Evolutionary conservation across 1,140 invertebrate species (phyloP).

Genomic region (Oncopodura yosiiana): DNA sequence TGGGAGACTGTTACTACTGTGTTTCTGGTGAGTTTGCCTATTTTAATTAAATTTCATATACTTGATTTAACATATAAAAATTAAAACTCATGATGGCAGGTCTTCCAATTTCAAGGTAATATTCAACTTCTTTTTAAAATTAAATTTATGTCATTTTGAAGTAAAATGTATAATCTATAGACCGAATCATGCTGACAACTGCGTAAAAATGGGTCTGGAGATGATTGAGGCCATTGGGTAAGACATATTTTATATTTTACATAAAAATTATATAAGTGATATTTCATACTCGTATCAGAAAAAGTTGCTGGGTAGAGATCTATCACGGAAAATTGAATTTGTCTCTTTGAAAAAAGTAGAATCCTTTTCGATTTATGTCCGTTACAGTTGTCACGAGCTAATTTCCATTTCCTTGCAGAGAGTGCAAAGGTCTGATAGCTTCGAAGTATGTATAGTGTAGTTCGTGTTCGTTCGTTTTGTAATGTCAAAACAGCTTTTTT

Average conservation of each 20-base stretch:
- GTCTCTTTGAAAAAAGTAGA: not conserved
- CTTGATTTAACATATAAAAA: too few relatives aligned
- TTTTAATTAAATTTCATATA: too few relatives aligned
- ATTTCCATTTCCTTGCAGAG: too few relatives aligned
- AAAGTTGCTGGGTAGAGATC: too few relatives aligned
- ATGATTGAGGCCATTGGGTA: slow-evolving; percentile 94
- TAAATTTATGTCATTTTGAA: not conserved
- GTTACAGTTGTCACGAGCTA: too few relatives aligned
- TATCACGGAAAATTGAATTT: not conserved
- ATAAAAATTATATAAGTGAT: not conserved
- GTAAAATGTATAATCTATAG: too few relatives aligned
- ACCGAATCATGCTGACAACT: slow-evolving; percentile 88
- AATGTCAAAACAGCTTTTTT: too few relatives aligned
- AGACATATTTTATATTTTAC: slow-evolving; percentile 35
- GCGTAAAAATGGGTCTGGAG: slow-evolving; percentile 90
- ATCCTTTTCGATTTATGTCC: not conserved
- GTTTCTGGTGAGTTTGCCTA: too few relatives aligned
- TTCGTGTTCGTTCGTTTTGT: too few relatives aligned
- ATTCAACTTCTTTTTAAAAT: not conserved
- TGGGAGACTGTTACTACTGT: slow-evolving; percentile 94
- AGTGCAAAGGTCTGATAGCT: too few relatives aligned
- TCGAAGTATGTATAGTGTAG: too few relatives aligned
- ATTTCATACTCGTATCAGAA: not conserved
- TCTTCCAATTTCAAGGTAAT: slow-evolving; percentile 74
- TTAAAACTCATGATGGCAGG: too few relatives aligned